Evolutionary conservation across 2,113 vertebrate genomes (phyloP).

Genomic region (Artemisiospiza belli): DNA sequence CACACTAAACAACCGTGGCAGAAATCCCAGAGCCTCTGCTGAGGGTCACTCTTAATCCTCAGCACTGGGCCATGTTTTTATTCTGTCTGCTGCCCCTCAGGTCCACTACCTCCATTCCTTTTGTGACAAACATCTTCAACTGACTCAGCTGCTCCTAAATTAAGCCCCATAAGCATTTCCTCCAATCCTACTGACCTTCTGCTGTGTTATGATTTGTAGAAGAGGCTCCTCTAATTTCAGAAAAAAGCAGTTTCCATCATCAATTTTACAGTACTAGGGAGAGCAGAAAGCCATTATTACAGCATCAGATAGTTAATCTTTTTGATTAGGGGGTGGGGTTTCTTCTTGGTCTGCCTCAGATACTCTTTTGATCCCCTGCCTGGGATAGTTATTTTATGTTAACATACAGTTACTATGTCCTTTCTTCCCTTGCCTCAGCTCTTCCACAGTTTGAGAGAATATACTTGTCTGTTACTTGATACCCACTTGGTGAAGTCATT

Average conservation of each 20-base stretch:
- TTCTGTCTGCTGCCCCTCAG: not conserved
- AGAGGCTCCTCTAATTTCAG: not conserved
- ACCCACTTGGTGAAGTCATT: not conserved
- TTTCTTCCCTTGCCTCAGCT: not conserved
- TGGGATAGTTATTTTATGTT: not conserved
- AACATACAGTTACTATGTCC: not conserved
- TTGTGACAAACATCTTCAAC: not conserved
- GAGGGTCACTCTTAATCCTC: not conserved
- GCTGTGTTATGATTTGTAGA: not conserved
- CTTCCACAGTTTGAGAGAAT: not conserved
- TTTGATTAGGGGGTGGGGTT: not conserved
- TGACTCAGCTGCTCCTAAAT: not conserved
- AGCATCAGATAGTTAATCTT: not conserved
- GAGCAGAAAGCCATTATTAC: not conserved
- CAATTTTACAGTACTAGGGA: not conserved
- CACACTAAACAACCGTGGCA: not conserved
- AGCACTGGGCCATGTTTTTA: not conserved
- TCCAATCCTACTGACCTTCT: not conserved
- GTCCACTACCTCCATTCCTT: not conserved
- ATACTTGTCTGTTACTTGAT: not conserved
- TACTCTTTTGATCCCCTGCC: not conserved
- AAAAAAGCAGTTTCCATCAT: not conserved
- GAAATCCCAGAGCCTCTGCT: not conserved
- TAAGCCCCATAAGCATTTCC: not conserved
- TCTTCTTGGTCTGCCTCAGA: not conserved